Conservation (phyloP, 2,113 vertebrate species). For the Ophthalmolycus amberensis region DNA sequence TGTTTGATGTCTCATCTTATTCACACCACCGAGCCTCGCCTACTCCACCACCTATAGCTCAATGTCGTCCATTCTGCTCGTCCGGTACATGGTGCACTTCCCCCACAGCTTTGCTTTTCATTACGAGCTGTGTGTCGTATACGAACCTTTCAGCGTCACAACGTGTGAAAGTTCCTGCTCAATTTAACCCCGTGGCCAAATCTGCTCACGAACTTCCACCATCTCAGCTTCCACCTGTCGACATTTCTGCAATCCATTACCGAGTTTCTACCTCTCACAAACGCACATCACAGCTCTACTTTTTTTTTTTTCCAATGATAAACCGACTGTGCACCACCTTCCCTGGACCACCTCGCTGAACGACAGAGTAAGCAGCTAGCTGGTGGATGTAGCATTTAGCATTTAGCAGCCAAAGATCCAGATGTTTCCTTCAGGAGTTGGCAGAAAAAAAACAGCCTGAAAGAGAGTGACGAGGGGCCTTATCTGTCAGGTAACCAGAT, state of each 20-base stretch:
- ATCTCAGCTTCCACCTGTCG: neutral
- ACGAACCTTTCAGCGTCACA: neutral
- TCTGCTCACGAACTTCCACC: neutral
- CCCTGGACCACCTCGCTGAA: no score
- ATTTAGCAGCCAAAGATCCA: no score
- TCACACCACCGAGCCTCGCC: conserved; percentile 25
- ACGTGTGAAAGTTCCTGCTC: neutral
- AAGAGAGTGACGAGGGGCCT: no score
- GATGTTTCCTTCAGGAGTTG: no score
- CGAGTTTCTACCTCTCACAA: no score
- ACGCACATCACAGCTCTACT: no score
- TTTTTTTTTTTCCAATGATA: no score
- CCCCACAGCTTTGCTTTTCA: conserved; percentile 5
- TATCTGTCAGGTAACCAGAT: no score
- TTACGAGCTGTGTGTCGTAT: neutral
- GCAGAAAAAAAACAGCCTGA: no score
- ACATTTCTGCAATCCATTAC: neutral
- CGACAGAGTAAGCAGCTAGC: no score
- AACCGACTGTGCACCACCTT: no score
- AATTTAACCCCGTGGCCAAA: neutral
- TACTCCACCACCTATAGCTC: neutral
- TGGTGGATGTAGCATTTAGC: no score
- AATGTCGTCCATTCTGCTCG: neutral
- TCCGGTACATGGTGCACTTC: neutral
- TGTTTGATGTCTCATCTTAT: conserved; percentile 20